Conservation (phyloP, 1,140 invertebrate genomes). For the Hesperophylax magnus region DNA sequence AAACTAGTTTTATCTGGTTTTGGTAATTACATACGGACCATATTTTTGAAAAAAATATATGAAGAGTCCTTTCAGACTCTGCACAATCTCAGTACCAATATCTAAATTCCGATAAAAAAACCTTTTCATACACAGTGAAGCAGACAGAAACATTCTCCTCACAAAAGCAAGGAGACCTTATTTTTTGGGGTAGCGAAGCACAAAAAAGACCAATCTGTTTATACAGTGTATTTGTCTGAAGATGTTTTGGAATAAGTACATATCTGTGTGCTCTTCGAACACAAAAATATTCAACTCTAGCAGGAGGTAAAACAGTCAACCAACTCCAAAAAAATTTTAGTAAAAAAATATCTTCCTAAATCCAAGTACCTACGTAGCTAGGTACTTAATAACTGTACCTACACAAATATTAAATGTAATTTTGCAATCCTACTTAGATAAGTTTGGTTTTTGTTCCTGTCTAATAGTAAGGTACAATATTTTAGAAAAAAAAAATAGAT, state of each 20-base stretch:
- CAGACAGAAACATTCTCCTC: slow-evolving; percentile 1
- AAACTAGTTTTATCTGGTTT: too few species aligned
- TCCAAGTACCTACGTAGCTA: too few species aligned
- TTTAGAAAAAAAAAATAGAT: too few species aligned
- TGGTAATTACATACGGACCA: too few species aligned
- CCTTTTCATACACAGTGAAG: neutral
- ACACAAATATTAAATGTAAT: too few species aligned
- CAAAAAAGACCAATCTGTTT: slow-evolving; percentile 34
- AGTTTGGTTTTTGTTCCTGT: too few species aligned
- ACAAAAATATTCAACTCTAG: slow-evolving; percentile 25
- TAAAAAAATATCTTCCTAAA: too few species aligned
- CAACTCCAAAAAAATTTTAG: too few species aligned
- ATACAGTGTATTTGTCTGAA: slow-evolving; percentile 33
- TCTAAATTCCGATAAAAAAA: slow-evolving; percentile 10
- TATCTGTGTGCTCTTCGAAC: slow-evolving; percentile 4
- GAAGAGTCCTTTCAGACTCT: neutral
- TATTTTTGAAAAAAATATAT: too few species aligned
- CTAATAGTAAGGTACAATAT: too few species aligned
- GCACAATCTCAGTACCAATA: neutral
- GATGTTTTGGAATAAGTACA: slow-evolving; percentile 22
- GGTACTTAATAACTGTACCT: too few species aligned
- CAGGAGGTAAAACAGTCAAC: neutral
- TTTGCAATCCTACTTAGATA: too few species aligned
- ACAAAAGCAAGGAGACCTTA: slow-evolving; percentile 19
- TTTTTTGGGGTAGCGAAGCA: slow-evolving; percentile 27